A percentile compares a stretch with the other conserved stretches of the same genome.
Evolutionary conservation across 1,140 invertebrate species (phyloP).

Genomic region (Aphelinus certus): DNA sequence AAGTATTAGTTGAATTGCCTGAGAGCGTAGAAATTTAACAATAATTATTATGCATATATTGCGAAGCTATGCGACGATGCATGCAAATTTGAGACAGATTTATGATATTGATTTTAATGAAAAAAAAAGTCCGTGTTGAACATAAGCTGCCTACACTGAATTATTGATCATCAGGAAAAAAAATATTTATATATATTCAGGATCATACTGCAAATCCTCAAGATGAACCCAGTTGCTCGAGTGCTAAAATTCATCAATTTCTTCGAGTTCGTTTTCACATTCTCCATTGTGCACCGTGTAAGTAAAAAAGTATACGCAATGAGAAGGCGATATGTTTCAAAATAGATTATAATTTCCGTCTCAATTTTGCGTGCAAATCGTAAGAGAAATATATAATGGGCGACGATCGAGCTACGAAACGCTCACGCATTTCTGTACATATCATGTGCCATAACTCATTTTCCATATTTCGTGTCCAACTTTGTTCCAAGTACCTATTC

Average conservation of each 20-base stretch:
- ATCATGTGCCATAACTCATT: constrained; percentile 67
- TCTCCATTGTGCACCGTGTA: too few relatives aligned
- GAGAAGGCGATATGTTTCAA: too few relatives aligned
- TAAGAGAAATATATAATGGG: constrained; percentile 32
- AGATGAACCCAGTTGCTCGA: too few relatives aligned
- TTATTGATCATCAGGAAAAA: too few relatives aligned
- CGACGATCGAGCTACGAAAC: constrained; percentile 43
- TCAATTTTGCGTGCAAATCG: constrained; percentile 12
- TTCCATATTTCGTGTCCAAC: constrained; percentile 66
- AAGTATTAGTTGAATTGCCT: constrained; percentile 64
- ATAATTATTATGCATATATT: constrained; percentile 51
- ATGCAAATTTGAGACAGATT: constrained; percentile 55
- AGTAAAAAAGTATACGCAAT: too few relatives aligned
- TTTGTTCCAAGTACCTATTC: constrained; percentile 67
- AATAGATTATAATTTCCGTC: not conserved
- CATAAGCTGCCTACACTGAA: too few relatives aligned
- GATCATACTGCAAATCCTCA: too few relatives aligned
- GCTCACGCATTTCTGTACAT: constrained; percentile 62
- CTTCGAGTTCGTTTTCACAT: too few relatives aligned
- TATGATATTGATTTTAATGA: too few relatives aligned
- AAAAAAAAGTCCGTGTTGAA: too few relatives aligned
- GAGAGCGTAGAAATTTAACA: constrained; percentile 62
- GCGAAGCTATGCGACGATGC: constrained; percentile 47
- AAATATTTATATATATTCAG: too few relatives aligned
- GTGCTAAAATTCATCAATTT: too few relatives aligned